Base-by-base conservation (phyloP, 2,888 invertebrate genomes). In the Dicroscelio sp. region DNA sequence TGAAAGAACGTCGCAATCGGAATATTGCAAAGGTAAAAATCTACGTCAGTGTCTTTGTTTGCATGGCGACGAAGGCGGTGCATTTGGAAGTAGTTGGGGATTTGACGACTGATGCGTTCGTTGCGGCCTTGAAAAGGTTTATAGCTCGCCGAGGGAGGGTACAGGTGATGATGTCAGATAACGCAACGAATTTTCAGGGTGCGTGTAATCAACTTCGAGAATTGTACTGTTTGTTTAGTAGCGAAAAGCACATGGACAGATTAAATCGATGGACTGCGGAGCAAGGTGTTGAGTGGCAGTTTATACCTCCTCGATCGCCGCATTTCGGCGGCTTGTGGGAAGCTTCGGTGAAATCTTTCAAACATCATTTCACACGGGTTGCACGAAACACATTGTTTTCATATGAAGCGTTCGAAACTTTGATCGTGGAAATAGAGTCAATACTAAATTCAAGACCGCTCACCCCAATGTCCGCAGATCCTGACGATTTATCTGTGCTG, bases 61-160 rank as follows among this genome's bases (percentile, higher is more conserved):
- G 96, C 80, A 78, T 96, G 5, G 75, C 91, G 6, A 93, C 93
- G 1, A 95, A 95, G 79, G 96, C 96, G 0, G 88, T 95, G 2
- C 95, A 96, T 67, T 69, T 96, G 17, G 95, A 96, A 83, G 43
- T 95, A 3, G 95, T 95, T 0, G 90, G 90, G 10, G 93, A 94
- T 31, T 35, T 96, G 3, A 92, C 94, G 0, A 94, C 96, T 0
- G 94, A 95, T 33, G 90, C 93, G 1, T 96, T 96, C 82, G n/a
- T 96, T 1, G 94, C 93, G 0, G 94, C 95, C 0, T 73, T 96
- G 3, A 79, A 91, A 27, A 91, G 96, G 8, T 96, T 96, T 48
- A 93, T 95, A 17, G 85, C 95, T 17, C 75, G 95, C 52, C 83
- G 96, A 31, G 96, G 96, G 0, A 78, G 79, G 30, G 87, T 89